These are phyloP conservation scores for Cephus spinipes DNA, from an alignment of 2,888 invertebrate species.

Conservation along the genomic window DNA sequence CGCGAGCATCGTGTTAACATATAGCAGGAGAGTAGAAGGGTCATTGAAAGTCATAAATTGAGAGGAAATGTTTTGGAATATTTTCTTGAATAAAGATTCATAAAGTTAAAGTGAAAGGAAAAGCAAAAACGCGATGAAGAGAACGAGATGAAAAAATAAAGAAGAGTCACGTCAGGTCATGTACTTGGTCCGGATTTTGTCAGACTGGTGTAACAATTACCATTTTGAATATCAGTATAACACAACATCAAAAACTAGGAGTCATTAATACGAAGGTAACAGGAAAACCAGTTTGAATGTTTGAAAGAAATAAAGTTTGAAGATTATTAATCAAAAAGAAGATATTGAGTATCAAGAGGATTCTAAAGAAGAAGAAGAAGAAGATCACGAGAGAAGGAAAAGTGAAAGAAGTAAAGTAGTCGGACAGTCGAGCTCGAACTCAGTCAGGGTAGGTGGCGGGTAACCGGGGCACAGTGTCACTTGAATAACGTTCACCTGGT, in stretches of 20 bases:
- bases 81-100: background rate
- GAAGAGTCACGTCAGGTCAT: background rate
- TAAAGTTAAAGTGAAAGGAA: background rate
- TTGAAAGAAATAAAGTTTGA: background rate
- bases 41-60: background rate
- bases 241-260: background rate
- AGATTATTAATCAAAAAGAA: background rate
- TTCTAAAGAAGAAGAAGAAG: background rate
- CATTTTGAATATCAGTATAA: background rate
- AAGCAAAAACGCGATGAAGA: background rate
- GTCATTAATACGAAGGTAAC: background rate
- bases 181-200: background rate
- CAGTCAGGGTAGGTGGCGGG: background rate
- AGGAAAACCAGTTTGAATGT: background rate
- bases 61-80: background rate
- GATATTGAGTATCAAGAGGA: background rate
- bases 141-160: background rate
- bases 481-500: background rate
- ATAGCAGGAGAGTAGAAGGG: background rate
- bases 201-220: background rate
- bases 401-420: background rate
- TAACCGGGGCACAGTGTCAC: background rate
- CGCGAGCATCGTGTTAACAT: slow-evolving; percentile 63
- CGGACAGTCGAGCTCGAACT: background rate
- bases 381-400: no score